Conservation (phyloP, 1,140 invertebrate genomes). For the Drosophila burlai region DNA sequence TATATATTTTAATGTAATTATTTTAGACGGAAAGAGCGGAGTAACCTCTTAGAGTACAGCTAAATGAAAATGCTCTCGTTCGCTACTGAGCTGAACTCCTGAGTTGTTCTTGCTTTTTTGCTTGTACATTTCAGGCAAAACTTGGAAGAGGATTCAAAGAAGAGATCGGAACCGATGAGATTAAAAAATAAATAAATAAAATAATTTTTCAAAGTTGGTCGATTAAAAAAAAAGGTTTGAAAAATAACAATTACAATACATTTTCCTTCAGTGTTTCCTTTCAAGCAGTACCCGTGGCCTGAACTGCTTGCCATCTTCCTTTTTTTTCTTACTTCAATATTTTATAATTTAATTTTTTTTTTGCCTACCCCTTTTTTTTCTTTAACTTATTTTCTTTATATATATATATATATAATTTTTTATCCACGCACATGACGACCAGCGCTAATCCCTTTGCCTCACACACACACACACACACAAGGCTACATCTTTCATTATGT, state of each 20-base stretch:
- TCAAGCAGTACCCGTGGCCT: background rate
- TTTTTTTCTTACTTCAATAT: constrained; percentile 81
- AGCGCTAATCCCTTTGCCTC: constrained; percentile 72
- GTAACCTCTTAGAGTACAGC: too few species aligned
- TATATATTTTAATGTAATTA: background rate
- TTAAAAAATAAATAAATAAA: background rate
- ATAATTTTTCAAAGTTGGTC: background rate
- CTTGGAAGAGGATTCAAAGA: too few species aligned
- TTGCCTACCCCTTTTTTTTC: background rate
- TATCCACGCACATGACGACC: constrained; percentile 73
- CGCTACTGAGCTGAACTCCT: too few species aligned
- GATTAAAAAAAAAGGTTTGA: background rate
- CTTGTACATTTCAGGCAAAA: background rate
- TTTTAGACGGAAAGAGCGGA: too few species aligned
- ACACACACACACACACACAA: constrained; percentile 50
- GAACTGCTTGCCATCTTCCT: constrained; percentile 26
- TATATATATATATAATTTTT: constrained; percentile 4
- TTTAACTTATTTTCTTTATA: constrained; percentile 4
- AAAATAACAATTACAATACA: background rate
- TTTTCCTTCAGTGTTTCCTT: background rate
- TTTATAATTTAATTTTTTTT: constrained; percentile 77
- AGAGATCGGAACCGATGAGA: too few species aligned
- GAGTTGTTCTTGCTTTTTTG: too few species aligned
- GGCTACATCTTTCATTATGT: constrained; percentile 84
- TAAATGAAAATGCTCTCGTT: too few species aligned